Evolutionary conservation across 2,113 vertebrate genomes (phyloP).

Genomic region (Fulica atra): DNA sequence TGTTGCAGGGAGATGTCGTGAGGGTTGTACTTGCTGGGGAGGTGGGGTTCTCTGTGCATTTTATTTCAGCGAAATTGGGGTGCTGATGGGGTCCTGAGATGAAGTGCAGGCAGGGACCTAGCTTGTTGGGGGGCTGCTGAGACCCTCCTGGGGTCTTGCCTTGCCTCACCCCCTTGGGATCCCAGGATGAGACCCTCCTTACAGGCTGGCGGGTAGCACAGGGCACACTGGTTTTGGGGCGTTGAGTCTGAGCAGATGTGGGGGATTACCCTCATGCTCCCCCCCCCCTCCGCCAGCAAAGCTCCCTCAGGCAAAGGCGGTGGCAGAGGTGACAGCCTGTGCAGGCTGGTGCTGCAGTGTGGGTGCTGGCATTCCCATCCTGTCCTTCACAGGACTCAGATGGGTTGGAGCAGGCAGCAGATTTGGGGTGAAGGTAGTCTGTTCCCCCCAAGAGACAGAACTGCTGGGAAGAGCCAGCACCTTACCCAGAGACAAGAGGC

Average conservation of each 20-base stretch:
- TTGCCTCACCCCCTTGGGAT: background rate
- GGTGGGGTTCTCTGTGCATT: background rate
- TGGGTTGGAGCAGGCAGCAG: background rate
- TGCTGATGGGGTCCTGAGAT: fast-evolving
- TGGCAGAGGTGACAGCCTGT: background rate
- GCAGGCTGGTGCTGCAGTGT: fast-evolving
- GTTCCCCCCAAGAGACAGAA: fast-evolving
- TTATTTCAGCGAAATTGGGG: background rate
- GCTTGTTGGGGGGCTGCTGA: background rate
- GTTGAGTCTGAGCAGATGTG: background rate
- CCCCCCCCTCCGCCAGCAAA: background rate
- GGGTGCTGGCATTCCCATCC: fast-evolving
- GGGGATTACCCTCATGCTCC: background rate
- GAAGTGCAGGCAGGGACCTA: fast-evolving
- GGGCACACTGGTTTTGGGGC: fast-evolving
- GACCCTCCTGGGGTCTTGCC: background rate
- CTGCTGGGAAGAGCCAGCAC: no score
- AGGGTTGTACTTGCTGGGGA: no score
- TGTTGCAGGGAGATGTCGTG: background rate
- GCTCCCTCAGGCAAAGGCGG: background rate
- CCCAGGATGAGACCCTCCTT: background rate
- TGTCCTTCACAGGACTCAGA: fast-evolving
- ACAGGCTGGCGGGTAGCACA: fast-evolving
- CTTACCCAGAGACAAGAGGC: background rate
- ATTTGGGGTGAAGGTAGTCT: background rate